A percentile compares a stretch with the other conserved stretches of the same genome.
phyloP scores from a whole-genome alignment of 1,140 invertebrate genomes.

The Microplitis demolitor region DNA sequence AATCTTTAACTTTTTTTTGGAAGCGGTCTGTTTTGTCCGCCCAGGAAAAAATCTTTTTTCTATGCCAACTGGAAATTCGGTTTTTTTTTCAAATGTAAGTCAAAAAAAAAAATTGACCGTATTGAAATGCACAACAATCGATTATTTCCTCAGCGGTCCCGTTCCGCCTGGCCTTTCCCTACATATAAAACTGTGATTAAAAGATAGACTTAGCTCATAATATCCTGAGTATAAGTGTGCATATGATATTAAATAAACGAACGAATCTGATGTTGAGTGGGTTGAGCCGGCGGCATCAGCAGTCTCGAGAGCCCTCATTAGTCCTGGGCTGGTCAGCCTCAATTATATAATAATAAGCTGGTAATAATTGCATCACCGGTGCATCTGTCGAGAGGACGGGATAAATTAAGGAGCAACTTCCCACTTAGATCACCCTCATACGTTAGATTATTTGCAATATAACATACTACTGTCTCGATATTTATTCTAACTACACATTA shows the following conservation, averaged over 20 bases:
- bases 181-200: no score
- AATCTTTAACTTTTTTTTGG: no score
- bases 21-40: no score
- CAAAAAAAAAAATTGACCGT: no score
- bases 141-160: no score
- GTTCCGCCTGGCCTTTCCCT: no score
- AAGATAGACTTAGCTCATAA: not conserved
- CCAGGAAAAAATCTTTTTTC: no score
- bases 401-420: conserved; percentile 56
- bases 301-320: conserved; percentile 58
- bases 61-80: no score
- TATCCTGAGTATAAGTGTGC: not conserved
- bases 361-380: conserved; percentile 55
- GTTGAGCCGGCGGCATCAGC: conserved; percentile 20
- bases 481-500: not conserved
- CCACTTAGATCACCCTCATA: conserved; percentile 50
- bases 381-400: conserved; percentile 40
- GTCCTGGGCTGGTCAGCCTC: conserved; percentile 43
- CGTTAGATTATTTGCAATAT: conserved; percentile 1
- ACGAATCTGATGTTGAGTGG: conserved; percentile 16
- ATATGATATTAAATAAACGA: not conserved
- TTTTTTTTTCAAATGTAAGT: no score
- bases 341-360: conserved; percentile 59
- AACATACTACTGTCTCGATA: conserved; percentile 8
- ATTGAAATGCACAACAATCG: no score